Base-by-base conservation (phyloP, 2,113 vertebrate species). In the Galeopterus variegatus region DNA sequence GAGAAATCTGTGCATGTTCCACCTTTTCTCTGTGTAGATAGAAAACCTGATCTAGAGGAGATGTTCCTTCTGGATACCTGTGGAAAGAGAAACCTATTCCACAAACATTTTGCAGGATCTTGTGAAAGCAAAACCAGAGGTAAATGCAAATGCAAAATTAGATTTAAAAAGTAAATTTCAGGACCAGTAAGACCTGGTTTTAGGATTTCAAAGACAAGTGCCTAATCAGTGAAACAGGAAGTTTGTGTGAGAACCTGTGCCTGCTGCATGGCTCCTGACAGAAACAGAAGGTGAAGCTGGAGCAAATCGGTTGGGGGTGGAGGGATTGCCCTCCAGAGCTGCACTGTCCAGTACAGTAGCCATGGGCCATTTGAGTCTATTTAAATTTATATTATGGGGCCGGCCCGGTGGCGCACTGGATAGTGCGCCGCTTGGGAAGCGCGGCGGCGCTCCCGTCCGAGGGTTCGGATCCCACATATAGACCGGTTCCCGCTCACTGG, bases 221-320 rank as follows among this genome's bases (percentile, higher is more conserved):
- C 31, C 76, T 36, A 4, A 41, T 50, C 50, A 70, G 26, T 8
- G 4, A 33, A 6, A 41, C 19, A 7, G n/a, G 13, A 48, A 11
- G 48, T 54, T 67, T 1, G 0, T 60, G n/a, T 36, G 88, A n/a
- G 54, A 79, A 17, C 19, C 23, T n/a, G 0, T 33, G 50, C 19
- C 11, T n/a, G 12, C 67, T 12, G 3, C 5, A 0, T 3, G 0
- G 28, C 26, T 91, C 54, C 58, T n/a, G 45, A 45, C 0, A 3
- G 21, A 11, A 56, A 26, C 24, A 3, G 41, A 73, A 65, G 45
- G 21, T 15, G n/a, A 12, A 0, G 8, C 19, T 13, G 12, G 52
- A 60, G 28, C 1, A 9, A 33, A 23, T 82, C 12, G 0, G 15
- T 56, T 18, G 45, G 0, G 21, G 5, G n/a, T 18, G 11, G 18